These are phyloP conservation scores for Leucoptera coffeella DNA, from an alignment of 2,888 invertebrate genomes.

Conservation along the genomic window DNA sequence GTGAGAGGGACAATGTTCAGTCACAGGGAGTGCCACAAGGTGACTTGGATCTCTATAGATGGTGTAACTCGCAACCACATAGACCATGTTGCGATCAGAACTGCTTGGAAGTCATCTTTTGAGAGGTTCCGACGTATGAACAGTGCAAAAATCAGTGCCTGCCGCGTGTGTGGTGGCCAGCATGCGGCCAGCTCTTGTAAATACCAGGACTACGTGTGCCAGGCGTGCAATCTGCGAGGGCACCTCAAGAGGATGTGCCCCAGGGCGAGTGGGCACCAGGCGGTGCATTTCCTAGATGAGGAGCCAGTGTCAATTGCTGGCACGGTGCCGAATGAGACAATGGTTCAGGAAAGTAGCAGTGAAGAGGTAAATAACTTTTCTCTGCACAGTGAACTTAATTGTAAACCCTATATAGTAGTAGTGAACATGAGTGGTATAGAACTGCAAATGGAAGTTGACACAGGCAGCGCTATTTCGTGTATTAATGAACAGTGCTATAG, in stretches of 20 bases:
- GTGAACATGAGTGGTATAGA: background rate
- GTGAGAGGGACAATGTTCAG: too few species aligned
- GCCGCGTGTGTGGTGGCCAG: background rate
- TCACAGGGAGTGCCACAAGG: too few species aligned
- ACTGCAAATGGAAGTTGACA: constrained; percentile 6
- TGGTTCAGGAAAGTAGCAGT: constrained; percentile 1
- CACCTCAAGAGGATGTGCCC: background rate
- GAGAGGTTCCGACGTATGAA: too few species aligned
- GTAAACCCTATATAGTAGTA: background rate
- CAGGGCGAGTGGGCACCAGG: background rate
- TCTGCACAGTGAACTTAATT: constrained; percentile 1
- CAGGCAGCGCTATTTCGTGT: constrained; percentile 8
- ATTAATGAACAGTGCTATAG: constrained; percentile 6
- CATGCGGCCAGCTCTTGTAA: background rate
- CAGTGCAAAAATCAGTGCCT: too few species aligned
- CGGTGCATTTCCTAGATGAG: constrained; percentile 4
- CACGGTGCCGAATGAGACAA: constrained; percentile 2
- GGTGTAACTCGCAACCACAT: too few species aligned
- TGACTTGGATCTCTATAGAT: too few species aligned
- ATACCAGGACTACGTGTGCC: background rate
- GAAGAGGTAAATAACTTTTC: background rate
- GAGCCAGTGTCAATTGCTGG: constrained; percentile 2
- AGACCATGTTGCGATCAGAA: too few species aligned
- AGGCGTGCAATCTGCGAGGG: background rate
- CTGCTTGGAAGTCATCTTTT: too few species aligned